A percentile compares a stretch with the other conserved stretches of the same genome.
Conservation (phyloP, 1,140 invertebrate species). For the Zaprionus kolodkinae region DNA sequence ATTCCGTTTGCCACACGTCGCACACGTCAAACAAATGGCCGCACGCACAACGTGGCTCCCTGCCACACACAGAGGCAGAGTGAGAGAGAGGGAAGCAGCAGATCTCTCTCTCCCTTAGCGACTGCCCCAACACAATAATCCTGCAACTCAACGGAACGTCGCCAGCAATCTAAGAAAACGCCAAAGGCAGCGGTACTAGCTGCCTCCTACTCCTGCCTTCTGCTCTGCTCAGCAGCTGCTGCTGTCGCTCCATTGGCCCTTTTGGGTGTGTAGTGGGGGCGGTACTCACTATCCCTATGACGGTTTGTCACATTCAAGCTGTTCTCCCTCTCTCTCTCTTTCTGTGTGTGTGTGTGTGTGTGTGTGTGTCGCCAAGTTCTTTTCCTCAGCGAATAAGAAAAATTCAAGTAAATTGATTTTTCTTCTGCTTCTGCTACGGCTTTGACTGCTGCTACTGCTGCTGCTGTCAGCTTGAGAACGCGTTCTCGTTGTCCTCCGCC, state of each 20-base stretch:
- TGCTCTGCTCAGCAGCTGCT: constrained; percentile 69
- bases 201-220: neutral
- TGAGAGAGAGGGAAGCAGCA: neutral
- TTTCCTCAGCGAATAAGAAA: constrained; percentile 55
- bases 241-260: constrained; percentile 65
- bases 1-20: constrained; percentile 77
- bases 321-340: constrained; percentile 5
- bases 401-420: constrained; percentile 83
- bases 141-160: constrained; percentile 78
- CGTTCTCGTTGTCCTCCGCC: constrained; percentile 38
- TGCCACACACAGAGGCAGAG: constrained; percentile 7
- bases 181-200: constrained; percentile 59
- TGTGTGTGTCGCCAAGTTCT: constrained; percentile 52
- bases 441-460: constrained; percentile 67
- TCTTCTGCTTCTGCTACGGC: constrained; percentile 48
- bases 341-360: constrained; percentile 49
- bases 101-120: constrained; percentile 14
- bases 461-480: constrained; percentile 72
- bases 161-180: constrained; percentile 76
- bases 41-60: constrained; percentile 43
- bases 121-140: constrained; percentile 71
- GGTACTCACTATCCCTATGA: constrained; percentile 23
- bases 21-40: constrained; percentile 80
- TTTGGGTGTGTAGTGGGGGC: neutral
- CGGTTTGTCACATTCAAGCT: constrained; percentile 78